A percentile compares a stretch with the other conserved stretches of the same genome.
Evolutionary conservation across 2,797 vertebrate genomes (phyloP).

Genomic region (Mus spretus): DNA sequence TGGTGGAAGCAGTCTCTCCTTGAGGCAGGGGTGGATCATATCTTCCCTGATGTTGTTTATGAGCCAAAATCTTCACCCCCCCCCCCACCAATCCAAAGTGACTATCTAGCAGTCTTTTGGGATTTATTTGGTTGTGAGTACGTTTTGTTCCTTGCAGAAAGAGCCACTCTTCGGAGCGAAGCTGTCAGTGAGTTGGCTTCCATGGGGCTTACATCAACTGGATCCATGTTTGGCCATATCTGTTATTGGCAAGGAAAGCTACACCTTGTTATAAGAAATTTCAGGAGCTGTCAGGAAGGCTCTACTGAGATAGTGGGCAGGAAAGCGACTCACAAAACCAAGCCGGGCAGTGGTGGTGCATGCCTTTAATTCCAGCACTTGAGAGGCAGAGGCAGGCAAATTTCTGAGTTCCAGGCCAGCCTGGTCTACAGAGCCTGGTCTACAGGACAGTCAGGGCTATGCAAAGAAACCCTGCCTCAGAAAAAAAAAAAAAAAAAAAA

Average conservation of each 20-base stretch:
- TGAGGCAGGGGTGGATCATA: constrained; percentile 3
- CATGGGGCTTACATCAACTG: background rate
- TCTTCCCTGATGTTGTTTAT: constrained; percentile 69
- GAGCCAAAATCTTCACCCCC: constrained; percentile 60
- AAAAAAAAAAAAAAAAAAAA: no score
- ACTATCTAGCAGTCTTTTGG: constrained; percentile 46
- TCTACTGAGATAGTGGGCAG: background rate
- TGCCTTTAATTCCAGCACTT: no score
- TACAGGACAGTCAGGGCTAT: no score
- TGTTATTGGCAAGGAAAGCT: background rate
- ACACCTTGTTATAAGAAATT: background rate
- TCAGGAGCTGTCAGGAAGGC: background rate
- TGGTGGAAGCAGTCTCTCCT: background rate
- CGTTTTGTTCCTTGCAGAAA: constrained; percentile 23
- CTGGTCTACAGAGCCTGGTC: no score
- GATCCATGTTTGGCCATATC: background rate
- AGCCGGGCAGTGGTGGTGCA: no score
- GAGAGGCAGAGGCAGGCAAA: no score
- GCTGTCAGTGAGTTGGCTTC: background rate
- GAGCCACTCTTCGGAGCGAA: constrained; percentile 12
- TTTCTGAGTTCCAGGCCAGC: no score
- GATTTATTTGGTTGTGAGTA: constrained; percentile 40
- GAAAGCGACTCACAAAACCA: constrained; percentile 38
- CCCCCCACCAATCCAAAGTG: constrained; percentile 8
- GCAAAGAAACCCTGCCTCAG: no score